Evolutionary conservation across 2,113 vertebrate species (phyloP), one percentile per base, ranked within the genome.

Genomic region (Pyxicephalus adspersus): DNA sequence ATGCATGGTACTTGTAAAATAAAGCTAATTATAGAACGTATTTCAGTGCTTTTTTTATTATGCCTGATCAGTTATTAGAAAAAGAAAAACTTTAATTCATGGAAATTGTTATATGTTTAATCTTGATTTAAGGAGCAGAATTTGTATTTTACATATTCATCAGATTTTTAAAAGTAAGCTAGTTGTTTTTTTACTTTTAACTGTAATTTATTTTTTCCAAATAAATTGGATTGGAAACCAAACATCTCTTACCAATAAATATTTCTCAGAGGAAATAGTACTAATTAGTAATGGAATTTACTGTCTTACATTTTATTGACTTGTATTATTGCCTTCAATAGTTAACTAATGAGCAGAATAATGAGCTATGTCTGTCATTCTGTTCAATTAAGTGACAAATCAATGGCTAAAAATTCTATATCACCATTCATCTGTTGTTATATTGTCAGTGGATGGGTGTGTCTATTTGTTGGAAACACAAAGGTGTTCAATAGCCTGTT

Each of bases 321-420:
- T 98, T 98, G 97, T 98, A 96, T 96, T 97, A 98, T 95, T 98
- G 94, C 98, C 95, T 97, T 94, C 92, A 95, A 98, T 98, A 99
- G 98, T 99, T 98, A 99, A 98, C 96, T 98, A 98, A 99, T 98
- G 97, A 97, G 97, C 96, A 97, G 98, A 97, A 96, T 99, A 99
- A 99, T 98, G 98, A 98, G 96, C 97, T 98, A 96, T 96, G 96
- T 96, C 96, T 97, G 94, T 97, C 96, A 94, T 95, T 96, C 95
- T 96, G 96, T 98, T 99, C 97, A 98, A 98, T 97, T 99, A 97
- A 97, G 95, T 85, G 92, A 94, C 92, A 90, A 98, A 98, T 98
- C 98, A 98, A 97, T 99, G 98, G 97, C 98, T 98, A 96, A 97
- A 95, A 97, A 98, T 95, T 94, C 94, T 96, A 97, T 97, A 85